Base-by-base conservation (phyloP, 2,113 vertebrate genomes). In the Ivindomyrus marchei region DNA sequence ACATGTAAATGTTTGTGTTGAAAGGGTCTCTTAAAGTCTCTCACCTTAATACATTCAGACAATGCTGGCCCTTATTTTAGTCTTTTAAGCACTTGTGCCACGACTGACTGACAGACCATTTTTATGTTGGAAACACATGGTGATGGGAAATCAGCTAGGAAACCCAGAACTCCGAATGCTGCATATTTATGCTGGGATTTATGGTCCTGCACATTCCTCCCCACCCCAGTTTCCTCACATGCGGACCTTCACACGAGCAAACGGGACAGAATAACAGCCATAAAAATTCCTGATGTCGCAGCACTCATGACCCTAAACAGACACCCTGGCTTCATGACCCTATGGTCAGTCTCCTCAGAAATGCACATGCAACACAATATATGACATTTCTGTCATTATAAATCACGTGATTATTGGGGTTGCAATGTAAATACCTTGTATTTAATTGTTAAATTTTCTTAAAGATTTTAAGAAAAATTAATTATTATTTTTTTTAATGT, bases 361-460 rank as follows among this genome's bases (percentile, higher is more conserved):
- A 46, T 31, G 21, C 84, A 86, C 24, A 27, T 86, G 1, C 24
- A 50, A 36, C 27, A 53, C n/a, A 36, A 10, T 85, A 4, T 45
- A 47, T 85, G 42, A 46, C 19, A 84, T 24, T 42, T 66, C 21
- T 27, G 27, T 13, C 8, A 13, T 88, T 89, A n/a, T 70, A 89
- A 77, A 83, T 53, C 36, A 24, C 1, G 36, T 84, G 13, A 39
- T 42, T 52, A 50, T 4, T 70, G 77, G 50, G 17, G 31, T 58
- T 80, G 89, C 50, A 39, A 31, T 86, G 87, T 88, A 88, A 90
- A 89, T 85, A 91, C 11, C 27, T 92, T 91, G 31, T 84, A 83
- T 90, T 88, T 80, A 91, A 91, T 5, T 83, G 58, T 46, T 47
- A 66, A 42, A 39, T 88, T 84, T 87, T 86, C 36, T 87, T 53